Evolutionary conservation across 1,140 invertebrate genomes (phyloP), one percentile per base, ranked within the genome.

Genomic region (Drosophila azteca): DNA sequence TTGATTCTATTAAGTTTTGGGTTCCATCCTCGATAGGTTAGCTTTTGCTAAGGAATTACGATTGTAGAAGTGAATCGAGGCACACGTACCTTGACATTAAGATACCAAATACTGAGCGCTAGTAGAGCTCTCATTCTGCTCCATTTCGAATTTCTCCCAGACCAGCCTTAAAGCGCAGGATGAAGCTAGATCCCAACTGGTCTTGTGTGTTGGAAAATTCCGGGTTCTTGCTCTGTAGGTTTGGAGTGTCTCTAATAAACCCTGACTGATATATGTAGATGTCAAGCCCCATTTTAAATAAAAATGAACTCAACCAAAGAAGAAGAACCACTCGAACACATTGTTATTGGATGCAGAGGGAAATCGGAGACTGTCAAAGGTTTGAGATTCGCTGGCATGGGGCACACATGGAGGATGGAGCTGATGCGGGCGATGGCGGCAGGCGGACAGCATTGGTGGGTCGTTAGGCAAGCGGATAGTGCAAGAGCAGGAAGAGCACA

Each of bases 301-400:
- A 35, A 46, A 70, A 46, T 29, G 58, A 46, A 71, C 68, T 62
- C 39, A 58, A 71, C 31, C 29, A 71, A n/a, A 46, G 17, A 35
- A 41, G 50, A 72, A 50, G 20, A 68, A 59, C 55, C 54, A 69
- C 48, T 61, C 55, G 48, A 74, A 75, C 70, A 79, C 65, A 80
- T 80, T 80, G 77, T 80, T 75, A 76, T 76, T 76, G 72, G 72
- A 67, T 67, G 72, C 72, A 59, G 45, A 43, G 66, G 49, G 66
- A 57, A 69, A 69, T 69, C 71, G 72, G 72, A 31, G 70, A 58
- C 45, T 49, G 60, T 31, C 44, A 73, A 54, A 73, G 68, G 69
- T 54, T 35, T 50, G 35, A 39, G 13, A 13, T 35, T 39, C 11
- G 35, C 1, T 39, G 35, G 35, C 1, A 39, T n/a, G 58, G 58